A percentile compares a stretch with the other conserved stretches of the same genome.
These are phyloP conservation scores for Myripristis murdjan DNA, from an alignment of 2,797 vertebrate genomes.

Conservation along the genomic window DNA sequence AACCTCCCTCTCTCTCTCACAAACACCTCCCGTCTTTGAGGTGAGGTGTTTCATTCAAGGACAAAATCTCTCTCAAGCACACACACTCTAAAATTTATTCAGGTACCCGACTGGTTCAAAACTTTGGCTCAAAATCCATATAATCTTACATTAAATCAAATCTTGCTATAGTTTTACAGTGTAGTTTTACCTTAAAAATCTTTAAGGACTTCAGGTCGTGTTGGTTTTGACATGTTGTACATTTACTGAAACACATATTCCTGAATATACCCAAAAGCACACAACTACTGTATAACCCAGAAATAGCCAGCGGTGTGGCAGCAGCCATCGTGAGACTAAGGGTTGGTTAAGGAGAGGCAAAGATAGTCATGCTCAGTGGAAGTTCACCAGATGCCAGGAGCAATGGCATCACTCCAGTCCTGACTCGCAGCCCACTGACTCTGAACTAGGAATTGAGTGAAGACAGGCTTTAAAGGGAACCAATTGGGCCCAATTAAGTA, in stretches of 20 bases:
- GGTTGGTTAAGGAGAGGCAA: constrained; percentile 71
- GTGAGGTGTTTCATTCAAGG: too few relatives aligned
- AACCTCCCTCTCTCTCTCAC: too few relatives aligned
- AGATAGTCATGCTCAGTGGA: constrained; percentile 68
- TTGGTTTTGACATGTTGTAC: not conserved
- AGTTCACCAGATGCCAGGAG: constrained; percentile 80
- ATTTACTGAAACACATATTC: not conserved
- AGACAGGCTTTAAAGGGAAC: constrained; percentile 77
- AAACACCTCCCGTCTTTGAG: too few relatives aligned
- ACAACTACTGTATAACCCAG: constrained; percentile 28
- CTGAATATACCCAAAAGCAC: constrained; percentile 11
- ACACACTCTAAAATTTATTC: not conserved
- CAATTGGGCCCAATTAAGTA: constrained; percentile 79
- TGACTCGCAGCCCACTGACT: constrained; percentile 77
- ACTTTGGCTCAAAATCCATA: not conserved
- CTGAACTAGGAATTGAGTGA: constrained; percentile 69
- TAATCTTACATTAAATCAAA: not conserved
- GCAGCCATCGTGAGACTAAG: constrained; percentile 51
- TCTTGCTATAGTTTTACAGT: too few relatives aligned
- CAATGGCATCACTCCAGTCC: constrained; percentile 81
- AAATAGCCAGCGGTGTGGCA: constrained; percentile 37
- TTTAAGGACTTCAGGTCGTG: not conserved
- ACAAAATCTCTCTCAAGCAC: too few relatives aligned
- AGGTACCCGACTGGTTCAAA: not conserved
- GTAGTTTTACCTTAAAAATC: not conserved